phyloP scores from a whole-genome alignment of 92 coral and sea anemone species.

The Siderastrea radians region DNA sequence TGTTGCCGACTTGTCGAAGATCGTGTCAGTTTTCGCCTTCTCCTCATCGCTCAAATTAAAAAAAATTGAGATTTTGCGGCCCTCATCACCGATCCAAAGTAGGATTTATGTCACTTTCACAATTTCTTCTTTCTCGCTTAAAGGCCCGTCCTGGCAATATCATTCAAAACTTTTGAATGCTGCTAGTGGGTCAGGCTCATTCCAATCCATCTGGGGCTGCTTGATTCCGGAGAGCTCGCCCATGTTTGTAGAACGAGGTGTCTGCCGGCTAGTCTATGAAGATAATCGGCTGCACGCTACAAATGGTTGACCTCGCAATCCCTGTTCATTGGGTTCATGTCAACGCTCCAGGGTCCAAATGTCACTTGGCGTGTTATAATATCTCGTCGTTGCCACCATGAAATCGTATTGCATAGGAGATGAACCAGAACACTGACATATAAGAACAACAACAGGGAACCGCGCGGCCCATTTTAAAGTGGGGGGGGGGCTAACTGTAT shows the following conservation, averaged over 20 bases:
- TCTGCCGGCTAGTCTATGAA: background rate
- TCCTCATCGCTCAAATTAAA: background rate
- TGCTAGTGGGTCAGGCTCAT: background rate
- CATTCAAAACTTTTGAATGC: background rate
- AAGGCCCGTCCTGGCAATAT: background rate
- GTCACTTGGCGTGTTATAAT: background rate
- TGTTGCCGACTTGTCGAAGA: background rate
- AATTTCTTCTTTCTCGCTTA: background rate
- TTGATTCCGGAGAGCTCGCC: background rate
- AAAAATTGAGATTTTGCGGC: background rate
- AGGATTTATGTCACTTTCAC: background rate
- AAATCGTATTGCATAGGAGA: too few relatives aligned
- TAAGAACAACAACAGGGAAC: too few relatives aligned
- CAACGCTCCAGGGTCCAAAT: background rate
- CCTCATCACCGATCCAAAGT: background rate
- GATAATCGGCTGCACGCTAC: background rate
- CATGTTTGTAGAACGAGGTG: background rate
- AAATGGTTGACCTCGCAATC: background rate
- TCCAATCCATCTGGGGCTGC: background rate
- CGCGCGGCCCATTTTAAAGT: too few relatives aligned
- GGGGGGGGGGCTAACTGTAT: too few relatives aligned
- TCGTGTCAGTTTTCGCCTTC: background rate
- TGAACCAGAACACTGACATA: too few relatives aligned
- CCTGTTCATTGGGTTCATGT: slow-evolving; percentile 7
- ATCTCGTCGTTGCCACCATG: background rate